phyloP scores from a whole-genome alignment of 2,797 vertebrate species.

The Rhinella marina region DNA sequence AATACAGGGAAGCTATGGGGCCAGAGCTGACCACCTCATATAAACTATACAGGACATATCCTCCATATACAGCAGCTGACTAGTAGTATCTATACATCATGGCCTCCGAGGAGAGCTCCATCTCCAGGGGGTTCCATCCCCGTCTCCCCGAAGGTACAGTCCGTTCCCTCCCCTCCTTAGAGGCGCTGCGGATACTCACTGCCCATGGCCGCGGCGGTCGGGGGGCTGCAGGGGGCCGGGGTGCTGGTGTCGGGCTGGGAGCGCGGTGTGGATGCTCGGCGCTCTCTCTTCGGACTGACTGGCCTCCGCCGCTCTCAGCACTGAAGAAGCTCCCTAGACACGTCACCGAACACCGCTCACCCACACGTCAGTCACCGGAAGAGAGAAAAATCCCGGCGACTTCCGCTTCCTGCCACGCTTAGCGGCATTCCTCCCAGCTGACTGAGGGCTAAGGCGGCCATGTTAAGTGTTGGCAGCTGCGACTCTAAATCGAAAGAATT shows the following conservation, averaged over 20 bases:
- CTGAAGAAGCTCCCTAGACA: slow-evolving; percentile 68
- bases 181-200: slow-evolving; percentile 60
- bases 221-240: background rate
- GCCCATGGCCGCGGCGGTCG: slow-evolving; percentile 20
- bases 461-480: background rate
- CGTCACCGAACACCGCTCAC: slow-evolving; percentile 72
- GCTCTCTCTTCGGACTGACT: slow-evolving; percentile 49
- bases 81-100: too few relatives aligned
- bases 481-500: too few relatives aligned
- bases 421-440: slow-evolving; percentile 10
- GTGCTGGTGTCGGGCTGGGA: background rate
- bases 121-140: background rate
- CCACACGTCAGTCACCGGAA: slow-evolving; percentile 16
- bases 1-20: too few relatives aligned
- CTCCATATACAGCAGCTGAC: too few relatives aligned
- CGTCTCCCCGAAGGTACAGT: background rate
- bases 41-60: too few relatives aligned
- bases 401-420: slow-evolving; percentile 83
- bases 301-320: slow-evolving; percentile 40
- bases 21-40: too few relatives aligned
- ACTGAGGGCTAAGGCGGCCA: background rate
- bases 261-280: slow-evolving; percentile 2
- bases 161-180: background rate
- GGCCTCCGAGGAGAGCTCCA: background rate
- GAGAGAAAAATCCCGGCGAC: slow-evolving; percentile 31